These are phyloP conservation scores for Noturus placidus DNA, from an alignment of 2,113 vertebrate genomes.

Conservation along the genomic window DNA sequence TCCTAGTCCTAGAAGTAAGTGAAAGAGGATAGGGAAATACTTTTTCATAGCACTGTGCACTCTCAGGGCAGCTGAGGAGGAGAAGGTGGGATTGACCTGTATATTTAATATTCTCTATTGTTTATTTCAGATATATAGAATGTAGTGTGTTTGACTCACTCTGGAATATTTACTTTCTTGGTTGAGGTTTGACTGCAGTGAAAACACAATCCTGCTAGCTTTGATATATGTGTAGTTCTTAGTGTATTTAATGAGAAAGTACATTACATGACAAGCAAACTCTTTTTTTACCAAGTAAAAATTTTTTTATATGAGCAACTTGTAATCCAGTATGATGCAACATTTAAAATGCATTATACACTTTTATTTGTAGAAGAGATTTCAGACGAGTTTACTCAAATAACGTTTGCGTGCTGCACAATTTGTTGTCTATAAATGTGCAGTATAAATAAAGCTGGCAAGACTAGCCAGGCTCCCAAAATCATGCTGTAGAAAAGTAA, in stretches of 20 bases:
- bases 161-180: background rate
- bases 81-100: conserved; percentile 20
- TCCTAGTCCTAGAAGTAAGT: too few relatives aligned
- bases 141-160: background rate
- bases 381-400: background rate
- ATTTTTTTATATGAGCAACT: background rate
- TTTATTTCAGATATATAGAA: background rate
- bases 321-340: background rate
- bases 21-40: too few relatives aligned
- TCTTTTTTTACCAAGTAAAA: too few relatives aligned
- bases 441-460: background rate
- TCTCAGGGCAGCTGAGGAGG: background rate
- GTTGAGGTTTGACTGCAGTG: background rate
- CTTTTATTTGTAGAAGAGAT: conserved; percentile 3
- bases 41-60: too few relatives aligned
- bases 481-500: background rate
- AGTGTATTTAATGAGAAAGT: background rate
- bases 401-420: background rate
- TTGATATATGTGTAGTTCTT: background rate
- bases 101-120: conserved; percentile 46
- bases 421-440: background rate
- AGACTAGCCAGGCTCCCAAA: background rate
- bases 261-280: background rate
- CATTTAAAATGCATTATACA: background rate
- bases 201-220: background rate